Evolutionary conservation across 2,797 vertebrate species (phyloP).

Genomic region (Zenarchopterus dispar): DNA sequence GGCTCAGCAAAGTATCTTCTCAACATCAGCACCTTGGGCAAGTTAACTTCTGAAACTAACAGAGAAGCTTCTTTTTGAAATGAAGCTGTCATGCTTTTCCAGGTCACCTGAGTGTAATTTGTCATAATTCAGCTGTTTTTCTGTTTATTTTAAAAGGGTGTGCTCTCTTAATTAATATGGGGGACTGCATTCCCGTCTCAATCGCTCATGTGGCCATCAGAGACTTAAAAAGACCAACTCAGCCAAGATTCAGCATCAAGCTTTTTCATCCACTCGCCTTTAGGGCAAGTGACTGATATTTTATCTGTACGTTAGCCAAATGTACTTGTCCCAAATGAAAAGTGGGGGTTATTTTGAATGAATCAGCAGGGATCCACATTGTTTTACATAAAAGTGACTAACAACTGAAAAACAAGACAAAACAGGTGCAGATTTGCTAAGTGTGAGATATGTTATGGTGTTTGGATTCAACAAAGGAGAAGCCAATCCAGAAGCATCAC

Average conservation of each 20-base stretch:
- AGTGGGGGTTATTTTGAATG: too few relatives aligned
- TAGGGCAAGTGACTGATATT: too few relatives aligned
- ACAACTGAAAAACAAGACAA: too few relatives aligned
- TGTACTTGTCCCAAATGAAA: too few relatives aligned
- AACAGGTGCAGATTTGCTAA: too few relatives aligned
- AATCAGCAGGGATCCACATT: too few relatives aligned
- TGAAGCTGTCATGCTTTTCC: constrained; percentile 30
- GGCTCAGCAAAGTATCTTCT: constrained; percentile 53
- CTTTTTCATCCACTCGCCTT: too few relatives aligned
- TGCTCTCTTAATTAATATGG: background rate
- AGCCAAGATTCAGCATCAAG: background rate
- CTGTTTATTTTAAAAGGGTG: constrained; percentile 9
- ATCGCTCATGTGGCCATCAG: background rate
- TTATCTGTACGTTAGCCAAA: too few relatives aligned
- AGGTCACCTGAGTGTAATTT: constrained; percentile 15
- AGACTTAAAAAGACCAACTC: constrained; percentile 8
- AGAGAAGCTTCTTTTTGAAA: constrained; percentile 32
- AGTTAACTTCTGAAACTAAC: constrained; percentile 52
- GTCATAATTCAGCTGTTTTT: constrained; percentile 21
- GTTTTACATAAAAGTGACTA: too few relatives aligned
- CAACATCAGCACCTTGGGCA: constrained; percentile 50
- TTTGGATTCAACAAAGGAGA: too few relatives aligned
- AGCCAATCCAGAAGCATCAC: too few relatives aligned
- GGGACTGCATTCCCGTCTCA: background rate
- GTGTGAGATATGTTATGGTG: too few relatives aligned